Conservation (phyloP, 2,113 vertebrate genomes). For the Stigmatopora nigra region DNA sequence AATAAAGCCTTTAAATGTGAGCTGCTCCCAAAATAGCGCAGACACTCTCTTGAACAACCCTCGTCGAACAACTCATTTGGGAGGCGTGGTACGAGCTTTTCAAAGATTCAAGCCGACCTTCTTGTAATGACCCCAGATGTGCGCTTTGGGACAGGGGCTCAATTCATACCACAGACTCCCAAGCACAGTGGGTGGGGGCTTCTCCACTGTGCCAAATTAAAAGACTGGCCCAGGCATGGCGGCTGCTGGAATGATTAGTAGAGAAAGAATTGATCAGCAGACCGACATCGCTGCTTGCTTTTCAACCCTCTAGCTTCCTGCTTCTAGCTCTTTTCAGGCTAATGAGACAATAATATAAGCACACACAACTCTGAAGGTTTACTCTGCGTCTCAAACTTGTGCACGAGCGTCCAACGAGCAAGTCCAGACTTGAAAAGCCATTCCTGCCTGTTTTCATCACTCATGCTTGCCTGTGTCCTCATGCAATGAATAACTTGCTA, state of each 20-base stretch:
- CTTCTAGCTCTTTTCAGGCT: conserved; percentile 26
- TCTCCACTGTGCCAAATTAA: conserved; percentile 34
- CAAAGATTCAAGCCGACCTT: conserved; percentile 37
- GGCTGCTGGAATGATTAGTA: conserved; percentile 42
- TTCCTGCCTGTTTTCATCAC: conserved; percentile 52
- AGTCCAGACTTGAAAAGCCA: conserved; percentile 38
- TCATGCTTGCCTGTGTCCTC: neutral
- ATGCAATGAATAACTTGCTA: neutral
- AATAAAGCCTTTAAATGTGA: conserved; percentile 42
- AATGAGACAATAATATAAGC: conserved; percentile 41
- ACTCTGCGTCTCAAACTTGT: conserved; percentile 29
- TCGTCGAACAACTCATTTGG: conserved; percentile 20
- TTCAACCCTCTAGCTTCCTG: conserved; percentile 3
- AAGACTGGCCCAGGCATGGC: conserved; percentile 27
- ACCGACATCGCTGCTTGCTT: conserved; percentile 34
- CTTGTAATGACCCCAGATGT: conserved; percentile 59
- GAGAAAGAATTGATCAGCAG: conserved; percentile 49
- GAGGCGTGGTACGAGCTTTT: conserved; percentile 48
- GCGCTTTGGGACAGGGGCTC: conserved; percentile 38
- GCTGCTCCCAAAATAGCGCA: conserved; percentile 46
- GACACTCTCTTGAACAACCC: conserved; percentile 47
- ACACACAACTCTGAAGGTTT: conserved; percentile 14
- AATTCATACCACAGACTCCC: conserved; percentile 45
- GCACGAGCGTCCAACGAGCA: conserved; percentile 48
- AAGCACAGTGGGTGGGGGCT: conserved; percentile 6